Percentiles rank a stretch among this genome's conserved stretches.
These are phyloP conservation scores for Diceros bicornis DNA, from an alignment of 2,797 vertebrate species.

Conservation along the genomic window DNA sequence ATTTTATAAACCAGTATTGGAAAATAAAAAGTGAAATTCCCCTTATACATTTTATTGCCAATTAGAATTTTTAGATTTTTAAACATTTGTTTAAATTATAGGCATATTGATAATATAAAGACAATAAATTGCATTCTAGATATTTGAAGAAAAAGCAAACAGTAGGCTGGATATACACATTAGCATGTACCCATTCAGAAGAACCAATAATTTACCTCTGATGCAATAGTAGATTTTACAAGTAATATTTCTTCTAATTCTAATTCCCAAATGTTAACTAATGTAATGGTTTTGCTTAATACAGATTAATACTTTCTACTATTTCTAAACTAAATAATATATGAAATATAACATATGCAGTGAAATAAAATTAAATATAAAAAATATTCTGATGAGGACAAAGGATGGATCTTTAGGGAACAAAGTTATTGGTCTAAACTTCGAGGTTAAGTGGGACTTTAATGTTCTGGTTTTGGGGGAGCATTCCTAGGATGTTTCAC, in stretches of 20 bases:
- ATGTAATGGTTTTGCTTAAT: background rate
- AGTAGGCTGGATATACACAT: background rate
- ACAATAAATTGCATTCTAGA: background rate
- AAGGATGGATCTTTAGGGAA: background rate
- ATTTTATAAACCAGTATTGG: background rate
- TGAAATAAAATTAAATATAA: background rate
- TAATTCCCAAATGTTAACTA: background rate
- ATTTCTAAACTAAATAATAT: background rate
- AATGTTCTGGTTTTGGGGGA: background rate
- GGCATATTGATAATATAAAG: background rate
- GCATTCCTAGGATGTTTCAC: background rate
- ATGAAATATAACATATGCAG: background rate
- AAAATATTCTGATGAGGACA: background rate
- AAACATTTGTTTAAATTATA: background rate
- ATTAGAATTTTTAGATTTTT: background rate
- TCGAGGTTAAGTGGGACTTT: background rate
- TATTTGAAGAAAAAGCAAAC: background rate
- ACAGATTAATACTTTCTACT: background rate
- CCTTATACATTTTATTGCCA: background rate
- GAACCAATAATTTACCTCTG: background rate
- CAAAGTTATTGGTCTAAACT: background rate
- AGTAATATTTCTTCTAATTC: background rate
- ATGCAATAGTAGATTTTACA: background rate
- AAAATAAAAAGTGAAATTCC: background rate
- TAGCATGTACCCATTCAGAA: background rate